phyloP scores from a whole-genome alignment of 2,888 invertebrate genomes.

The Coremacera marginata region DNA sequence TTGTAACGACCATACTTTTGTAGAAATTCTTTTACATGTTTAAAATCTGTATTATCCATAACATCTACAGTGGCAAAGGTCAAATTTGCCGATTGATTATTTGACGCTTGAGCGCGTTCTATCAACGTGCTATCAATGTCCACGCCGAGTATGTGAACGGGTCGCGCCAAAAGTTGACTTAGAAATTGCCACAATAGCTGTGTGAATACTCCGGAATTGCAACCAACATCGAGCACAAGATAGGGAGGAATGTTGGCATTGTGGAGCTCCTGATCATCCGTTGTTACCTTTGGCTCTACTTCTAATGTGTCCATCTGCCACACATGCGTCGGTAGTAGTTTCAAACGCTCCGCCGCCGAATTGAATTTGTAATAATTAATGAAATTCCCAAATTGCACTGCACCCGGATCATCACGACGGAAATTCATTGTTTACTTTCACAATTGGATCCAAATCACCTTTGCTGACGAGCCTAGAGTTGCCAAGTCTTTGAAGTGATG shows the following conservation, averaged over 20 bases:
- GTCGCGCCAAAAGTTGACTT: conserved; percentile 37
- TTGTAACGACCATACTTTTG: conserved; percentile 63
- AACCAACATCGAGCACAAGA: conserved; percentile 73
- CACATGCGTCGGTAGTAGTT: conserved; percentile 73
- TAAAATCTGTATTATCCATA: conserved; percentile 69
- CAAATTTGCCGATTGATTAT: conserved; percentile 69
- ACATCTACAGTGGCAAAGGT: conserved; percentile 75
- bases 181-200: conserved; percentile 57
- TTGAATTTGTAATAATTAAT: conserved; percentile 90
- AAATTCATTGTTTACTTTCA: conserved; percentile 56
- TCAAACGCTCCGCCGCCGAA: conserved; percentile 77
- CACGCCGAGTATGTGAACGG: conserved; percentile 72
- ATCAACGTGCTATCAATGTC: conserved; percentile 83
- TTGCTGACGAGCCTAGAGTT: too few species aligned
- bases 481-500: too few species aligned
- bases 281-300: not conserved
- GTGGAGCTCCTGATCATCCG: not conserved
- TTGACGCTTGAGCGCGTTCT: conserved; percentile 74
- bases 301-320: conserved; percentile 61
- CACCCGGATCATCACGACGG: conserved; percentile 77
- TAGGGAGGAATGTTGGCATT: conserved; percentile 57
- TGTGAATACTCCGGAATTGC: conserved; percentile 85
- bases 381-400: conserved; percentile 85
- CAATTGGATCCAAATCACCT: too few species aligned
- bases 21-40: conserved; percentile 71